Conservation (phyloP, 2,797 vertebrate species). For the Galago senegalensis region DNA sequence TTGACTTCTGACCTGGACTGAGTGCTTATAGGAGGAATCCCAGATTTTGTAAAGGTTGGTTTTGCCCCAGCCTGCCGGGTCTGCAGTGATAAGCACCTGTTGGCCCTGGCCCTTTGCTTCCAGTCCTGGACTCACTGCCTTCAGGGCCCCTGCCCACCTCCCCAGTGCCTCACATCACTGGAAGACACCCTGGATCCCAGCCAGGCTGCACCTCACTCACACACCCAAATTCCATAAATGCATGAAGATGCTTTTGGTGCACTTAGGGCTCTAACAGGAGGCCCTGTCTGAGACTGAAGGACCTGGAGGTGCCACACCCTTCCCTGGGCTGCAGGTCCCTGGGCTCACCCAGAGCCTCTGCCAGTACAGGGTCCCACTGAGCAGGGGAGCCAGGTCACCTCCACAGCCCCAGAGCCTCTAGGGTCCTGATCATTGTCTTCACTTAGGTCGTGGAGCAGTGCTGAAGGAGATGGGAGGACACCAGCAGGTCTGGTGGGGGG, state of each 20-base stretch:
- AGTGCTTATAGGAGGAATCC: not conserved
- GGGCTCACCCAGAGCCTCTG: not conserved
- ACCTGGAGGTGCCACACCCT: fast-evolving
- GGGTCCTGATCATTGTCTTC: not conserved
- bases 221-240: not conserved
- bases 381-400: not conserved
- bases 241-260: too few species aligned
- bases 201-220: too few species aligned
- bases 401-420: not conserved
- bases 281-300: not conserved
- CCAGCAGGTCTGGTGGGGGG: fast-evolving
- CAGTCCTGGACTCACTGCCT: not conserved
- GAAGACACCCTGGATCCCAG: not conserved
- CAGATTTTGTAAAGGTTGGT: not conserved
- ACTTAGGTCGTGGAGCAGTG: fast-evolving
- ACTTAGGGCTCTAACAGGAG: too few species aligned
- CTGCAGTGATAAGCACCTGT: too few species aligned
- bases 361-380: not conserved
- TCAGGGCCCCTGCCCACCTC: fast-evolving
- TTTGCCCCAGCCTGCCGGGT: too few species aligned
- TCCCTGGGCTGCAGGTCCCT: too few species aligned
- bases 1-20: not conserved
- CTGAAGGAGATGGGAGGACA: not conserved
- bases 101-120: not conserved
- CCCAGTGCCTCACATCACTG: not conserved